Evolutionary conservation across 2,797 vertebrate species (phyloP), one percentile per base, ranked within the genome.

Genomic region (Sciurus vulgaris): DNA sequence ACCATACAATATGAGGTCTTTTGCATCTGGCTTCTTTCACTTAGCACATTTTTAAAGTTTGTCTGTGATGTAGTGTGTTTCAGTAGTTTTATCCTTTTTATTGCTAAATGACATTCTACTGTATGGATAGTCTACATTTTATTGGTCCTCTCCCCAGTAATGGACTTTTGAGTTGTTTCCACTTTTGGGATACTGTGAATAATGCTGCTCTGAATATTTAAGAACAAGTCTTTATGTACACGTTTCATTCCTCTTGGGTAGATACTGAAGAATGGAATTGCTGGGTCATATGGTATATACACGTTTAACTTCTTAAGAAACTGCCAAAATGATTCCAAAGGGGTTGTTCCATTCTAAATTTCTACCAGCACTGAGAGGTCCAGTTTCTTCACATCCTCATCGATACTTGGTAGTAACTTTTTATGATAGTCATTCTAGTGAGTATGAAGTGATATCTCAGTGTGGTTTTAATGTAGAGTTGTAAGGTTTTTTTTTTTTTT

Each of bases 281-380:
- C 74, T 77, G 47, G 26, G 35, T 73, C 56, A 69, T 79, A 59
- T 54, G n/a, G 74, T 85, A 88, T 70, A 41, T 91, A 65, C 49
- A 54, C 30, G 2, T 72, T 87, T 85, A 91, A 73, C 15, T 91
- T 91, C 74, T 63, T 78, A 85, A 94, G 77, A 67, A 87, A 73
- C 63, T 83, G 33, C 59, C 63, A 90, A 44, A 83, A 70, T 85
- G 67, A 81, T 95, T 91, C 26, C 15, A 83, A n/a, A 89, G 54
- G 67, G 47, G 18, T 8, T 96, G 7, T 70, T 30, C 44, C 56
- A 28, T 88, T 89, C 81, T 73, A 41, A 49, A 73, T 96, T 89
- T 89, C 49, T 4, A 38, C n/a, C 38, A 77, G 49, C 56, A 73
- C 4, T 51, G 26, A 72, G 38, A 89, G 7, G 30, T 65, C 47